phyloP scores from a whole-genome alignment of 2,888 invertebrate species.

The Drosophila dives region DNA sequence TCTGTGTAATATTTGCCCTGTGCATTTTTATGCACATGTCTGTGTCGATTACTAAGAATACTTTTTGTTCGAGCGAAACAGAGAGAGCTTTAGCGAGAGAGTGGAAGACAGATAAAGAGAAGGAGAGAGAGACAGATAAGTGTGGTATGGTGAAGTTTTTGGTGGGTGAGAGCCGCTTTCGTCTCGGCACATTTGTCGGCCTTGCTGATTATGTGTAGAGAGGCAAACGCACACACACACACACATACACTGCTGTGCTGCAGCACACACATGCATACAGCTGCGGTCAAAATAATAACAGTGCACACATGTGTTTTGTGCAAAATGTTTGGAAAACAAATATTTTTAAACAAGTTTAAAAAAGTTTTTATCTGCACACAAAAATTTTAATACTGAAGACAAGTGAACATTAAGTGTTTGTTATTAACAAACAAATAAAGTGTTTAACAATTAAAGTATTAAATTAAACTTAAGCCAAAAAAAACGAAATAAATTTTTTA shows the following conservation, averaged over 20 bases:
- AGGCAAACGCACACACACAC: not conserved
- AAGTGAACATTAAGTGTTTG: not conserved
- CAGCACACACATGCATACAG: not conserved
- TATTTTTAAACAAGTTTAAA: not conserved
- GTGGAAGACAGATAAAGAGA: conserved; percentile 8
- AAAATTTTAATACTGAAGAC: not conserved
- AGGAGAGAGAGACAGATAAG: conserved; percentile 1
- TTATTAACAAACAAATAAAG: not conserved
- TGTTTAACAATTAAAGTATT: too few species aligned
- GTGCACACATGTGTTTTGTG: conserved; percentile 2
- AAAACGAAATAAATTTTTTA: too few species aligned
- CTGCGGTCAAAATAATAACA: not conserved
- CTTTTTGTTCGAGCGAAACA: conserved; percentile 6
- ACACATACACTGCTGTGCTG: too few species aligned
- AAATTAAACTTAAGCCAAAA: too few species aligned
- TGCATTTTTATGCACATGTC: conserved; percentile 3
- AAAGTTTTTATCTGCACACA: not conserved
- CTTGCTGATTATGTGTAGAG: conserved; percentile 67
- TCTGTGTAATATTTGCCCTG: conserved; percentile 50
- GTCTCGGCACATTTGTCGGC: conserved; percentile 58
- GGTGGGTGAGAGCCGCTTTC: conserved; percentile 31
- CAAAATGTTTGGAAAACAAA: not conserved
- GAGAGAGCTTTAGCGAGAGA: conserved; percentile 3
- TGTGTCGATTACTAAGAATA: conserved; percentile 34
- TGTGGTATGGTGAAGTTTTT: conserved; percentile 26